Evolutionary conservation across 2,888 invertebrate species (phyloP), one percentile per base, ranked within the genome.

Genomic region (Meganola albula): DNA sequence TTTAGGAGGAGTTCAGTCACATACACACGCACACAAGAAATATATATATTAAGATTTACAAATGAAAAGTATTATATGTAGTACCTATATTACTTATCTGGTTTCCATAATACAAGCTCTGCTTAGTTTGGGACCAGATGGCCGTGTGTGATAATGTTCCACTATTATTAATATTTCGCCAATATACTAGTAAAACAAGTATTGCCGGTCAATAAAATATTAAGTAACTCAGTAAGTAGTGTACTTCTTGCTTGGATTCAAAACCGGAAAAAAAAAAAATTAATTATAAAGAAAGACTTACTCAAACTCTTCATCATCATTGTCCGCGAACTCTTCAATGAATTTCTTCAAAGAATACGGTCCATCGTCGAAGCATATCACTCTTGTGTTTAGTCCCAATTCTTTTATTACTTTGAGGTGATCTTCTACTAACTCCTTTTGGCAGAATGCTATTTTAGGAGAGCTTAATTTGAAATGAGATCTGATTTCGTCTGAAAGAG

Each of bases 391-490:
- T 4, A 77, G 37, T 0, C 47, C 64, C 3, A 79, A 36, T 1
- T 67, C 61, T 5, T 41, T 22, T 0, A 56, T 61, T 0, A 62
- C 74, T 8, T 32, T 37, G 1, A 40, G 18, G 27, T 66, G 72
- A 1, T 53, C 39, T 0, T 59, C 50, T 10, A 55, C 53, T 0
- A 48, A 34, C 2, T 65, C 63, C n/a, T 51, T 40, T 32, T 74
- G 65, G 33, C 80, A 79, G 31, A 80, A 76, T 0, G 67, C 71
- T 37, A 80, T 49, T 45, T 63, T 72, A 0, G 82, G 82, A 10
- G 46, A 38, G 0, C 70, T 57, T 23, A 72, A 34, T 30, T 69
- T 58, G 33, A 82, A 68, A 0, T 72, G 22, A 1, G 47, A 34
- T 40, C 58, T 64, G 1, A 82, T 60, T 58, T 82, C 78, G 24